Evolutionary conservation across 2,888 invertebrate genomes (phyloP), one percentile per base, ranked within the genome.

Genomic region (Escarpia spicata): DNA sequence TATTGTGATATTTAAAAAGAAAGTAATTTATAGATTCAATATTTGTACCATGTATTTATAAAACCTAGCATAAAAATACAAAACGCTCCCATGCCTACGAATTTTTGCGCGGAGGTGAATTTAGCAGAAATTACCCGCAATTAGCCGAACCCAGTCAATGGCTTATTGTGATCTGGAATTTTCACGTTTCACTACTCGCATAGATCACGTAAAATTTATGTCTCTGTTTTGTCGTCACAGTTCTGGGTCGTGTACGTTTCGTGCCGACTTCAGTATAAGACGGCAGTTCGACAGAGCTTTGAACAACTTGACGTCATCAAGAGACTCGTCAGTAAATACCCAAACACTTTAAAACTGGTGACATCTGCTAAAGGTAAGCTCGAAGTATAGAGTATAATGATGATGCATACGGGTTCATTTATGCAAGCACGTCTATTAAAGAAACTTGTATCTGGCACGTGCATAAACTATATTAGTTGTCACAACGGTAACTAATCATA

Each of bases 241-340:
- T 98, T 98, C 96, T 98, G 98, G 98, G 98, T 98, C 91, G 98
- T 98, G 94, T 98, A 98, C 97, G 98, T 98, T 95, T 98, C 98
- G 91, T 98, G 98, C 96, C 97, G 97, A 95, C 97, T 98, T 91
- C 98, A 98, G 96, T 98, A 98, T 96, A 98, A 98, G 95, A 98
- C 98, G 96, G 98, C 98, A 91, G 98, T 98, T 95, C 98, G 98
- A 96, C 97, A 98, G 95, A 98, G 98, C 60, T 97, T 98, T 95
- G 98, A 98, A 96, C 98, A 98, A 97, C 98, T 98, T 95, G 98
- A 98, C 97, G 97, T 98, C 95, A 98, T 98, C 96, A 97, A 98
- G 96, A 97, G 98, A 94, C 97, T 98, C 95, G 98, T 98, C 10
- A 97, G 98, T 95, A 97, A 98, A 96, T 98, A 98, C 96, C 97